Evolutionary conservation across 1,140 invertebrate species (phyloP), one percentile per base, ranked within the genome.

Genomic region (Cydia splendana): DNA sequence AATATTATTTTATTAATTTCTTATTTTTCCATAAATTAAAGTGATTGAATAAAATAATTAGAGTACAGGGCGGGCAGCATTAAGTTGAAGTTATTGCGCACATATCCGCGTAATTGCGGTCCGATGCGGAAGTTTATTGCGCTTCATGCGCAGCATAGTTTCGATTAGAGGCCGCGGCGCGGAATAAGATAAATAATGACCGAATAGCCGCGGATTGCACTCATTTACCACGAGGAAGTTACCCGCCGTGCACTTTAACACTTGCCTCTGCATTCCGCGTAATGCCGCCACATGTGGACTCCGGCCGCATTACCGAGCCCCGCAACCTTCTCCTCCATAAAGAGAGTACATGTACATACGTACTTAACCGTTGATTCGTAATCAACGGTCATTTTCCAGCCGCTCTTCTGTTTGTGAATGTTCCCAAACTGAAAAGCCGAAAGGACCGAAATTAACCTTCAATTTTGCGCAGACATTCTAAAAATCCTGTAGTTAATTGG

Each of bases 141-240:
- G 75, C 85, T 82, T 80, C 79, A 78, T 85, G 80, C 82, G 82
- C 78, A 81, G 65, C 75, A 81, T 84, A 85, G 75, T 84, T 88
- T 87, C 81, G 83, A 84, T 87, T 86, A 83, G 79, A 84, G 83
- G 79, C 78, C 82, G 75, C 65, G 79, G 76, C 78, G 77, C 81
- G 81, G 80, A 87, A 85, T 88, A 83, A 86, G 78, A 85, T 85
- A 85, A 86, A 85, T 88, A 87, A 90, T 86, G 82, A 86, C 82
- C 76, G 73, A 65, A 73, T 15, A 38, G n/a, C 24, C 67, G 28
- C 69, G 75, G 74, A 80, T 82, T 82, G 75, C 81, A 80, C 78
- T 80, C 79, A 82, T 82, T 79, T 76, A 73, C 77, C 9, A 38
- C 65, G 42, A 79, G 81, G 81, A 80, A 82, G 79, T 51, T 38